Conservation (phyloP, 2,888 invertebrate genomes). For the Macrophya annulata region DNA sequence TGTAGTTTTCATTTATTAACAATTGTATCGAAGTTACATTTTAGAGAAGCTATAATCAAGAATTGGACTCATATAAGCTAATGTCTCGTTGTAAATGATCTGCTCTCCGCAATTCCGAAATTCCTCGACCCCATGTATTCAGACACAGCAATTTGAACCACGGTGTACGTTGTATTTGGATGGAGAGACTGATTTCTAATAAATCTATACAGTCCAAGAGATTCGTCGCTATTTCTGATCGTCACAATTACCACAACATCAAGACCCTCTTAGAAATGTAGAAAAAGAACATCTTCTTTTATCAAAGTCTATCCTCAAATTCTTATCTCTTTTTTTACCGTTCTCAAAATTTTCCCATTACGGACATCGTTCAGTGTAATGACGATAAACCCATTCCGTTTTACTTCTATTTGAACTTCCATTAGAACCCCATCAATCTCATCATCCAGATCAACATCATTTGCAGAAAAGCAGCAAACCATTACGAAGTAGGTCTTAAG, state of each 20-base stretch:
- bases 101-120: constrained; percentile 61
- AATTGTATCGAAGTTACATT: background rate
- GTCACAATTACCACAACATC: constrained; percentile 61
- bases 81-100: constrained; percentile 59
- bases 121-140: constrained; percentile 61
- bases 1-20: background rate
- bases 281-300: constrained; percentile 7
- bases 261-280: constrained; percentile 59
- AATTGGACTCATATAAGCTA: background rate
- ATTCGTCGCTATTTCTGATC: constrained; percentile 63
- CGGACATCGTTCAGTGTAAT: constrained; percentile 60
- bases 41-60: background rate
- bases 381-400: constrained; percentile 58
- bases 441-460: background rate
- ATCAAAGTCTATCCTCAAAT: constrained; percentile 40
- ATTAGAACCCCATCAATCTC: constrained; percentile 54
- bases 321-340: background rate
- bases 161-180: constrained; percentile 61
- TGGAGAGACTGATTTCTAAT: constrained; percentile 62
- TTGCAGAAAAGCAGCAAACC: constrained; percentile 46
- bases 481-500: constrained; percentile 59
- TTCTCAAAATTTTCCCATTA: background rate
- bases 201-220: constrained; percentile 63
- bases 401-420: constrained; percentile 55
- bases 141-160: constrained; percentile 61